phyloP scores from a whole-genome alignment of 2,888 invertebrate genomes.

The Tipula vernalis region DNA sequence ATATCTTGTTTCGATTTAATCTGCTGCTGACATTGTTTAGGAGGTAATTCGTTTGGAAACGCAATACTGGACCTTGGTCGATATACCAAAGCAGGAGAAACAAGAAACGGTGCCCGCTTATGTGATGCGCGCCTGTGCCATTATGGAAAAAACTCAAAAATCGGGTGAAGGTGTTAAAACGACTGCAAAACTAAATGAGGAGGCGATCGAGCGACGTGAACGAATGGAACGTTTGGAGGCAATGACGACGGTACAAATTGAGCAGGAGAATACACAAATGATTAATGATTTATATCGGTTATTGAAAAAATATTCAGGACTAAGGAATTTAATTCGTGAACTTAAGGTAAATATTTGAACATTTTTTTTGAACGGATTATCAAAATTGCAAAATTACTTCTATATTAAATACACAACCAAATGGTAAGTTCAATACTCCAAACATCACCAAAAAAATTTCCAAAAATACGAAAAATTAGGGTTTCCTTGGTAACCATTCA shows the following conservation, averaged over 20 bases:
- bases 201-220: conserved; percentile 72
- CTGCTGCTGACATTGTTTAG: conserved; percentile 42
- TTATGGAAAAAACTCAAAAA: conserved; percentile 86
- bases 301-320: conserved; percentile 81
- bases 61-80: conserved; percentile 87
- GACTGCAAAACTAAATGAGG: conserved; percentile 70
- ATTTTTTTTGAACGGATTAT: too few species aligned
- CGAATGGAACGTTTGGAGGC: conserved; percentile 79
- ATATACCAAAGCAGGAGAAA: conserved; percentile 87
- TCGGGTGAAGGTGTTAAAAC: conserved; percentile 82
- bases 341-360: conserved; percentile 54
- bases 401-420: too few species aligned
- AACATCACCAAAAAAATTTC: too few species aligned
- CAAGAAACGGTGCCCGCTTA: conserved; percentile 88
- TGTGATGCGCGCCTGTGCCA: conserved; percentile 78
- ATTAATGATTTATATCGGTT: conserved; percentile 86
- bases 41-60: conserved; percentile 84
- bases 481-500: too few species aligned
- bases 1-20: neutral
- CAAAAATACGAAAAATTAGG: too few species aligned
- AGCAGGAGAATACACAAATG: conserved; percentile 86
- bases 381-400: too few species aligned
- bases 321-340: conserved; percentile 76
- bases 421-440: too few species aligned
- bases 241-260: conserved; percentile 86